Base-by-base conservation (phyloP, 2,113 vertebrate genomes). In the Phalacrocorax pelagicus region DNA sequence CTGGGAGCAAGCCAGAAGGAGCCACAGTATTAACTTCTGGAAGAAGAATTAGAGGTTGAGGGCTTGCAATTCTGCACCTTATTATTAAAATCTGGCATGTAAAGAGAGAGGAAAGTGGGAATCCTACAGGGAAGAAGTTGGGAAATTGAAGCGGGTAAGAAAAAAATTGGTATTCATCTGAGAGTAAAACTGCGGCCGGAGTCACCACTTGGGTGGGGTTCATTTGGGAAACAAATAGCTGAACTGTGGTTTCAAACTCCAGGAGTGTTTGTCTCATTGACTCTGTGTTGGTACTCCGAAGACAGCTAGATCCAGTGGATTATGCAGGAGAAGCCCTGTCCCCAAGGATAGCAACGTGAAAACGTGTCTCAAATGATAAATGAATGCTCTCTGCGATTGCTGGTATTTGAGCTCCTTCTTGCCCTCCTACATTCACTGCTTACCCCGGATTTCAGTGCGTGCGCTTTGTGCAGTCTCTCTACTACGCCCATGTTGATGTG, bases 381-480 rank as follows among this genome's bases (percentile, higher is more conserved):
- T 34, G 71, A 7, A 63, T 84, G 51, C 69, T 52, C 13, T 12
- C 18, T 40, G 83, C 66, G 51, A 44, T 15, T 11, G 72, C 40
- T 49, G 52, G 16, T 47, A 16, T 38, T 42, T 80, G 40, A 85
- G 88, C 47, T 75, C 36, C 29, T 77, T 34, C 81, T 40, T 69
- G 40, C 46, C 77, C 90, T 96, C 90, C 91, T n/a, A 15, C 92
- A 14, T 19, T 26, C 3, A 9, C 23, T 19, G 11, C 55, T 83
- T 77, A 92, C 73, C 75, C 82, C 58, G 12, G 36, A 40, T 22
- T 58, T 67, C 46, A 12, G 44, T 14, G 19, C 5, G 1, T n/a
- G n/a, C 15, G 29, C 83, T 81, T 62, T 82, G 80, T 54, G 38
- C 88, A 87, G 69, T 32, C 81, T 92, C 80, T 88, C 79, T 62